phyloP scores from a whole-genome alignment of 2,888 invertebrate genomes.

The Ariolimax columbianus region DNA sequence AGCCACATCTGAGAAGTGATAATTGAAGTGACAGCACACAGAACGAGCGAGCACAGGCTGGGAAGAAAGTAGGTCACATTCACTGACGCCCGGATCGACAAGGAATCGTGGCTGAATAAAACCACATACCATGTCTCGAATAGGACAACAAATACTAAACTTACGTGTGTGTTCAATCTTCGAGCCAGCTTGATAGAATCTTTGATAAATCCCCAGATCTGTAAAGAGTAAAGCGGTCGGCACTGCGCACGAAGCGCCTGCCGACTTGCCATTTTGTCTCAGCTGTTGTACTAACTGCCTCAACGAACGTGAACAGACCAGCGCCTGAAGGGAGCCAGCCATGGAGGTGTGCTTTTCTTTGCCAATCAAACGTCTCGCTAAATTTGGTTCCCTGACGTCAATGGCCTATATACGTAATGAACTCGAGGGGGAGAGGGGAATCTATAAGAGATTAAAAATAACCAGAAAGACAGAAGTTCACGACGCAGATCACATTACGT shows the following conservation, averaged over 20 bases:
- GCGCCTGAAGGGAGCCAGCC: slow-evolving; percentile 37
- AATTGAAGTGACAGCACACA: no score
- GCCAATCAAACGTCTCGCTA: not conserved
- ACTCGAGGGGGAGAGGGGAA: not conserved
- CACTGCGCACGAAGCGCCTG: slow-evolving; percentile 42
- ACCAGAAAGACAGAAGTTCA: no score
- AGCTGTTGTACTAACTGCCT: slow-evolving; percentile 54
- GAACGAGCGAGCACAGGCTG: no score
- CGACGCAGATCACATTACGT: no score
- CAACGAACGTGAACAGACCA: slow-evolving; percentile 27
- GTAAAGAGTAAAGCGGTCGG: not conserved
- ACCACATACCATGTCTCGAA: no score
- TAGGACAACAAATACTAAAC: not conserved
- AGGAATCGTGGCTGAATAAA: no score
- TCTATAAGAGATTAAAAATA: no score
- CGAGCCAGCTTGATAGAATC: not conserved
- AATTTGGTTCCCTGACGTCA: slow-evolving; percentile 7
- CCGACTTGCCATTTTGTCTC: slow-evolving; percentile 57
- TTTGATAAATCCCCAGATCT: not conserved
- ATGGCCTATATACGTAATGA: not conserved
- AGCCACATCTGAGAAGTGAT: no score
- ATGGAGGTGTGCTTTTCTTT: slow-evolving; percentile 51
- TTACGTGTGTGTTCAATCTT: slow-evolving; percentile 10
- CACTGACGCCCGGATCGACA: no score
- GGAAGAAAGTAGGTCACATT: no score